phyloP scores from a whole-genome alignment of 1,140 invertebrate genomes.

The Ridgeia piscesae region DNA sequence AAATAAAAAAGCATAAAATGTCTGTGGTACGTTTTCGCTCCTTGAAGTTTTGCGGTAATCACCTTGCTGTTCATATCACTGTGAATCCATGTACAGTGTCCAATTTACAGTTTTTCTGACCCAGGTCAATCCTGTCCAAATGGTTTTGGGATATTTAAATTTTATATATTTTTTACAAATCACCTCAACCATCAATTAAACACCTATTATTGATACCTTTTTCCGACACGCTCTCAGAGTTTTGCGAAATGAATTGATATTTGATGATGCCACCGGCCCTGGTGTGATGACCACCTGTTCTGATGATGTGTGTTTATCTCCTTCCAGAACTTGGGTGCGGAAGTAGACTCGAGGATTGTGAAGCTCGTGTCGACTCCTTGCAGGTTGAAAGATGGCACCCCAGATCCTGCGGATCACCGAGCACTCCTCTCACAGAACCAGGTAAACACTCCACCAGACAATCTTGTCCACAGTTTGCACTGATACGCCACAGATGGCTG shows the following conservation, averaged over 20 bases:
- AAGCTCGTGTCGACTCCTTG: neutral
- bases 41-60: too few species aligned
- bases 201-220: too few species aligned
- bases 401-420: neutral
- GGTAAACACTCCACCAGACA: neutral
- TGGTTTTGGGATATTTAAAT: too few species aligned
- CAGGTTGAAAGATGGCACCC: neutral
- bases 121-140: too few species aligned
- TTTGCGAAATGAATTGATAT: neutral
- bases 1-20: too few species aligned
- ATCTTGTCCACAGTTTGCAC: neutral
- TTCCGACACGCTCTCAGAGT: too few species aligned
- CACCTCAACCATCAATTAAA: too few species aligned
- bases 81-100: too few species aligned
- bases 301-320: neutral
- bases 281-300: neutral
- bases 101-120: too few species aligned
- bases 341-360: conserved; percentile 10
- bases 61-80: too few species aligned
- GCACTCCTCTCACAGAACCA: neutral
- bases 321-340: conserved; percentile 10
- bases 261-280: neutral
- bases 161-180: too few species aligned
- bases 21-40: too few species aligned
- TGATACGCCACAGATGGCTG: neutral